A percentile compares a stretch with the other conserved stretches of the same genome.
These are phyloP conservation scores for Ramphastos sulfuratus DNA, from an alignment of 2,113 vertebrate genomes.

Conservation along the genomic window DNA sequence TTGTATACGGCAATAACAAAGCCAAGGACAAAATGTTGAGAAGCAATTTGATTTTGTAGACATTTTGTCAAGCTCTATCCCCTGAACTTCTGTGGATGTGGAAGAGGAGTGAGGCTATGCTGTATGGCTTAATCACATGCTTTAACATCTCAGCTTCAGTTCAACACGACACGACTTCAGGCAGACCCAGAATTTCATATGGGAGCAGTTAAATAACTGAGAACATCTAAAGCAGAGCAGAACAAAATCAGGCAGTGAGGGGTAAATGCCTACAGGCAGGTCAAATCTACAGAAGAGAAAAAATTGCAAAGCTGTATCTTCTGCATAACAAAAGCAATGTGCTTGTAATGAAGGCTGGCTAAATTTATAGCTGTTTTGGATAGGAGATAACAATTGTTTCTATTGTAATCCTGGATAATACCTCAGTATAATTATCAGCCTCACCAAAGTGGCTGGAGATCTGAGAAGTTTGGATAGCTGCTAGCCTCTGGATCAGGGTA, in stretches of 20 bases:
- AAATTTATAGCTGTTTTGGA: not conserved
- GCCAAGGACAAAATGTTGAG: conserved; percentile 58
- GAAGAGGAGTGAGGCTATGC: conserved; percentile 20
- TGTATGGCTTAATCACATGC: conserved; percentile 34
- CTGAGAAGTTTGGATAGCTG: not conserved
- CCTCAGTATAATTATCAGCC: not conserved
- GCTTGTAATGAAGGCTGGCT: not conserved
- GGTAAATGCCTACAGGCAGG: conserved; percentile 43
- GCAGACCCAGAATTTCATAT: conserved; percentile 53
- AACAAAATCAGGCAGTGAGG: conserved; percentile 54
- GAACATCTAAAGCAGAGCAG: conserved; percentile 41
- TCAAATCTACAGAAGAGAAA: not conserved
- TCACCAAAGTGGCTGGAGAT: not conserved
- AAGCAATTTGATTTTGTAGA: conserved; percentile 47
- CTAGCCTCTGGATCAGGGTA: not conserved
- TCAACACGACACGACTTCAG: conserved; percentile 31
- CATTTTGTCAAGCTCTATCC: conserved; percentile 41
- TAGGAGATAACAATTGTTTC: conserved; percentile 34
- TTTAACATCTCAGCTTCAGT: conserved; percentile 47
- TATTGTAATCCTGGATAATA: conserved; percentile 40
- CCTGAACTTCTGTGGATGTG: not conserved
- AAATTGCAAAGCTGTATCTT: not conserved
- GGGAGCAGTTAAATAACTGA: conserved; percentile 50
- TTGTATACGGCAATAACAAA: conserved; percentile 16
- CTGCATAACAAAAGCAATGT: conserved; percentile 31